Conservation (phyloP, 2,888 invertebrate genomes). For the Zhengitettix transpicula region DNA sequence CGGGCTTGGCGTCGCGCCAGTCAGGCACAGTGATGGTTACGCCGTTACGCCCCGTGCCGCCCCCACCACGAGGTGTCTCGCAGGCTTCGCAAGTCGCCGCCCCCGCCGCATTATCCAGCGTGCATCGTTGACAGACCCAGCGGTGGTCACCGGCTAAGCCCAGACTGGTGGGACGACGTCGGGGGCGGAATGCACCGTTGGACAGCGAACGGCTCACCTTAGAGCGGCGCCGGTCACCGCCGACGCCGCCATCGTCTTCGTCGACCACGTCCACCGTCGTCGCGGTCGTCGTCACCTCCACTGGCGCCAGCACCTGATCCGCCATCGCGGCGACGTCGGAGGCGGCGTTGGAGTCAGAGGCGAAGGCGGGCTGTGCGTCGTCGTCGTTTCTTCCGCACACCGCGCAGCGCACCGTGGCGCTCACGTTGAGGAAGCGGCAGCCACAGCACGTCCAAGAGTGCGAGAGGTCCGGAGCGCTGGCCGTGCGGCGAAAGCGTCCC, state of each 20-base stretch:
- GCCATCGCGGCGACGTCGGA: neutral
- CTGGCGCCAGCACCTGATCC: neutral
- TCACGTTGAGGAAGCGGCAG: conserved; percentile 21
- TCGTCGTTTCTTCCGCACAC: conserved; percentile 14
- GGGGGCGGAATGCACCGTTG: conserved; percentile 36
- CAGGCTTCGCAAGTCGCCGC: conserved; percentile 58
- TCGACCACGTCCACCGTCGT: neutral
- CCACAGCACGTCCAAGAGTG: conserved; percentile 23
- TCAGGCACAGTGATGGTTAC: conserved; percentile 31
- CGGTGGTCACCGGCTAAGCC: conserved; percentile 23
- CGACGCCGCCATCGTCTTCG: neutral
- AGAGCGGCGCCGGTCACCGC: conserved; percentile 20
- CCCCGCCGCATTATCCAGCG: conserved; percentile 50
- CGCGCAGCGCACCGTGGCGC: conserved; percentile 17
- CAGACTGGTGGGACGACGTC: conserved; percentile 37
- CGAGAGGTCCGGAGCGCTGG: conserved; percentile 16
- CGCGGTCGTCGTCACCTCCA: neutral
- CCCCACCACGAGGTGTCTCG: conserved; percentile 39
- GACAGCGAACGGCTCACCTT: conserved; percentile 44
- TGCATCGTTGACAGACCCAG: conserved; percentile 61
- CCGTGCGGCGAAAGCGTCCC: conserved; percentile 7
- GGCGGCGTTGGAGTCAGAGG: neutral
- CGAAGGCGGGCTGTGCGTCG: neutral
- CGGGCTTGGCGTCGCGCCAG: conserved; percentile 28
- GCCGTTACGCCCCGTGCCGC: conserved; percentile 23